These are phyloP conservation scores for Semicossyphus pulcher DNA, from an alignment of 2,113 vertebrate genomes.

Conservation along the genomic window DNA sequence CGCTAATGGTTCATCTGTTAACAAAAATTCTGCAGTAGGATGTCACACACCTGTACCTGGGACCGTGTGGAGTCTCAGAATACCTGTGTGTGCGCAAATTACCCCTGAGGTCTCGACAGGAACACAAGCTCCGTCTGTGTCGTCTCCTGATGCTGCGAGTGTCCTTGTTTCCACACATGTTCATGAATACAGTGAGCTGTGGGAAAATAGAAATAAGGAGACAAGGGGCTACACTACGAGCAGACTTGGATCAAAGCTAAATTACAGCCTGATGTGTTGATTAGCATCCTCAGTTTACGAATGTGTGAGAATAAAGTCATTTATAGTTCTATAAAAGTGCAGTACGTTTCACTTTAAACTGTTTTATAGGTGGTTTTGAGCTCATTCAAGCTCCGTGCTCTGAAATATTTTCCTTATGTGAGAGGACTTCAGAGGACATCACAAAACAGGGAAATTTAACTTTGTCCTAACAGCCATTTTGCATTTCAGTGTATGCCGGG, in stretches of 20 bases:
- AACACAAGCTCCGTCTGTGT: slow-evolving; percentile 17
- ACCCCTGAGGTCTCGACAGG: slow-evolving; percentile 1
- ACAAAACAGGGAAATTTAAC: slow-evolving; percentile 22
- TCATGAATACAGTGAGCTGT: slow-evolving; percentile 5
- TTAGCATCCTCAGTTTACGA: too few relatives aligned
- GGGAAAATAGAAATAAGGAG: neutral
- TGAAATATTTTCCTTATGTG: neutral
- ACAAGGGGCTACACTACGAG: too few relatives aligned
- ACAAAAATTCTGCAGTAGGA: slow-evolving; percentile 24
- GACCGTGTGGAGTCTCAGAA: slow-evolving; percentile 3
- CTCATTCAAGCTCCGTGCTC: neutral
- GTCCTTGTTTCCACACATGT: slow-evolving; percentile 19
- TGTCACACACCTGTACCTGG: slow-evolving; percentile 18
- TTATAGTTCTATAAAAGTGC: too few relatives aligned
- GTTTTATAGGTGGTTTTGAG: slow-evolving; percentile 12
- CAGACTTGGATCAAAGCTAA: too few relatives aligned
- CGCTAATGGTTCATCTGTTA: slow-evolving; percentile 38
- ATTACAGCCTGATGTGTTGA: too few relatives aligned
- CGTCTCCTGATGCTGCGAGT: slow-evolving; percentile 1
- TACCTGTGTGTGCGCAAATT: slow-evolving; percentile 1
- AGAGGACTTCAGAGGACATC: slow-evolving; percentile 2
- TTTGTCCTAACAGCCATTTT: slow-evolving; percentile 27
- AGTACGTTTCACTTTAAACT: too few relatives aligned
- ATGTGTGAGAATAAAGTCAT: too few relatives aligned
- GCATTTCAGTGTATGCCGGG: slow-evolving; percentile 28